phyloP scores from a whole-genome alignment of 2,113 vertebrate species.

The Zosterops hypoxanthus region DNA sequence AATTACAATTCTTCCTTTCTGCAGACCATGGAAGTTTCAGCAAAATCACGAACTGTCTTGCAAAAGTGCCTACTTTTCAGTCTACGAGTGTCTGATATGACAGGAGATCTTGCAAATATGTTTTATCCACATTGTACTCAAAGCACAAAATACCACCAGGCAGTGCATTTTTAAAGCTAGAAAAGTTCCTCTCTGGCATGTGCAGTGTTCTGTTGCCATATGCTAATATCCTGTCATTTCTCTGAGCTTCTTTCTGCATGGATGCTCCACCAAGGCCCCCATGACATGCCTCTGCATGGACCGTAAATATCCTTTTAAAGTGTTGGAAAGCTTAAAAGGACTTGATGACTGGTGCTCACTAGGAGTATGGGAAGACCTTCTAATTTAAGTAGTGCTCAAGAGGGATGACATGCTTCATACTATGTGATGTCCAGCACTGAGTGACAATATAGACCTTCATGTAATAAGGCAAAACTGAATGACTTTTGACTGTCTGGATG shows the following conservation, averaged over 20 bases:
- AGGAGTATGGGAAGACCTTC: neutral
- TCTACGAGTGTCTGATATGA: neutral
- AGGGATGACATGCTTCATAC: neutral
- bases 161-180: neutral
- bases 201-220: constrained; percentile 36
- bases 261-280: neutral
- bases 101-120: neutral
- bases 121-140: neutral
- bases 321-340: constrained; percentile 3
- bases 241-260: constrained; percentile 38
- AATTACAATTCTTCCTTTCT: neutral
- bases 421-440: neutral
- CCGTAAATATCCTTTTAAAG: neutral
- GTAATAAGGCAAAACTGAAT: neutral
- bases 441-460: neutral
- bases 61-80: neutral
- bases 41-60: neutral
- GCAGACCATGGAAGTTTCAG: neutral
- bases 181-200: constrained; percentile 6
- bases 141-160: neutral
- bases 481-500: neutral
- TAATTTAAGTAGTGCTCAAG: constrained; percentile 29
- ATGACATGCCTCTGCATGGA: neutral
- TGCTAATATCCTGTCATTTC: constrained; percentile 51
- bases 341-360: neutral